Evolutionary conservation across 2,888 invertebrate species (phyloP), one percentile per base, ranked within the genome.

Genomic region (Nomada fucata): DNA sequence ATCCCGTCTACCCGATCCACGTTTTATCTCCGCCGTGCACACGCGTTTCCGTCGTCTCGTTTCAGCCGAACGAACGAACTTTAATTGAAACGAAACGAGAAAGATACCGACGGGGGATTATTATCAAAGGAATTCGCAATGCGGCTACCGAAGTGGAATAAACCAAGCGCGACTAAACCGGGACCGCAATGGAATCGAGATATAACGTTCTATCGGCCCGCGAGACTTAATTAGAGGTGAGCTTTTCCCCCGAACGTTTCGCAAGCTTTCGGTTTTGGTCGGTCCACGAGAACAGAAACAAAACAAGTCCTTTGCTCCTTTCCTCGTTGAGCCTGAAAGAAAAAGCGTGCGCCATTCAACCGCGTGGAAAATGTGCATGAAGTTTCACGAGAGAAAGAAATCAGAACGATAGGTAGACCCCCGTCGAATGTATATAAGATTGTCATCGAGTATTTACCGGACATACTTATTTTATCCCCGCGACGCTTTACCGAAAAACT

Each of bases 331-430:
- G 59, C 57, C 69, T 52, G 61, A 42, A 77, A 47, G 53, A 44
- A 77, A 57, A 80, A 76, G 80, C 84, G 77, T 86, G 85, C 75
- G 84, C 36, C 72, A 86, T 80, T 42, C 69, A 52, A 67, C 73
- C 81, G 61, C 70, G 44, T 63, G 52, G 64, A 60, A 59, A 60
- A 72, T 80, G 82, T 80, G 82, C 71, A 76, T 80, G 76, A 80
- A 50, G 52, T 68, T 67, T 29, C 29, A 23, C 18, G 1, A 50
- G 26, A 26, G 36, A 44, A 65, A 29, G 50, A 52, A 67, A 68
- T 61, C 15, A 42, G 64, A 68, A 67, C 5, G 50, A 61, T 18
- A 67, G 13, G 26, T 42, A 10, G 26, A 74, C n/a, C 42, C 36
- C 52, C 52, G 36, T 47, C 53, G 15, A 42, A 50, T 36, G 36